Evolutionary conservation across 2,113 vertebrate genomes (phyloP).

Genomic region (Semnopithecus entellus): DNA sequence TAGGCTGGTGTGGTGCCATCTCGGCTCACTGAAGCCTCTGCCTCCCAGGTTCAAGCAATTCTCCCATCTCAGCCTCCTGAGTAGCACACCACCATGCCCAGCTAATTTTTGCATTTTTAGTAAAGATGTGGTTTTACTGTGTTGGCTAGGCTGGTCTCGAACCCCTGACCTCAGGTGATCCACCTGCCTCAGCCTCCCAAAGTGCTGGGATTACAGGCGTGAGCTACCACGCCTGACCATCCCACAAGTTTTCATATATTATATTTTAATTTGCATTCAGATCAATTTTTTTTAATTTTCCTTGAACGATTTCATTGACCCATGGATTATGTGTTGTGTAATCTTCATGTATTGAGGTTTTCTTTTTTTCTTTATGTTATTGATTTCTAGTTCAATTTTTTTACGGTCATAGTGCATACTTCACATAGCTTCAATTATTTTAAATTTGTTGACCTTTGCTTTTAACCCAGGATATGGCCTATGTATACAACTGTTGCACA

Average conservation of each 20-base stretch:
- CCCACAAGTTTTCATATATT: background rate
- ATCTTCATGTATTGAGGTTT: slow-evolving; percentile 17
- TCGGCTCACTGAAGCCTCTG: too few relatives aligned
- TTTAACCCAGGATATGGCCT: background rate
- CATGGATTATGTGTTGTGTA: background rate
- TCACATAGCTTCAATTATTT: slow-evolving; percentile 29
- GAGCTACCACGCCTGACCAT: too few relatives aligned
- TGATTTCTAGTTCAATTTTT: slow-evolving; percentile 28
- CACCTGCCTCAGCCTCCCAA: too few relatives aligned
- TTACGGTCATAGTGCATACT: background rate
- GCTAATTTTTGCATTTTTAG: too few relatives aligned
- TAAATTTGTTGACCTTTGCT: slow-evolving; percentile 1
- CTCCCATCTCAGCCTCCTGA: too few relatives aligned
- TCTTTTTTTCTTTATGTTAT: slow-evolving; percentile 21
- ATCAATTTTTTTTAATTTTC: background rate
- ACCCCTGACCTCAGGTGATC: too few relatives aligned
- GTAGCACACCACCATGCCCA: too few relatives aligned
- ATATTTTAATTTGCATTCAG: slow-evolving; percentile 36
- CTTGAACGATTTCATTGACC: background rate
- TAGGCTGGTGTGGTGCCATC: too few relatives aligned
- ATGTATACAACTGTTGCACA: background rate
- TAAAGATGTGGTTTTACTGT: too few relatives aligned
- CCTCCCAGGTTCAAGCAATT: too few relatives aligned
- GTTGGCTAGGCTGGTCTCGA: too few relatives aligned
- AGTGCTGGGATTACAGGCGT: too few relatives aligned